Percentiles rank a stretch among this genome's conserved stretches.
These are phyloP conservation scores for Zapus hudsonius DNA, from an alignment of 2,113 vertebrate species.

Conservation along the genomic window DNA sequence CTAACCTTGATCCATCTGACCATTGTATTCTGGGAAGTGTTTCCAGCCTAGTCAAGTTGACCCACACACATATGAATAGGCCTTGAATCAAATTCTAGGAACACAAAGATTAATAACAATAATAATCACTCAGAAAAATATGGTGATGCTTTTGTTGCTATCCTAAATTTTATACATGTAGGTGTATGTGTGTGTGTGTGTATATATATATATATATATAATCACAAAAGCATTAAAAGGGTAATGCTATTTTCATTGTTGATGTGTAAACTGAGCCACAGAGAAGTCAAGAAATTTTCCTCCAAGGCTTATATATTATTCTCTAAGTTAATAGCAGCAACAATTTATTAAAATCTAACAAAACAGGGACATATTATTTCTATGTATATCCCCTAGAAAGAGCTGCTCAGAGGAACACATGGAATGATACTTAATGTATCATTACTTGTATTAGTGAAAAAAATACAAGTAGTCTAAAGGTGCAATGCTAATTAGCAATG, in stretches of 20 bases:
- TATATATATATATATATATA: background rate
- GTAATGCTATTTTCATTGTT: background rate
- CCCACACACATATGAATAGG: background rate
- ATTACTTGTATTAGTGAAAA: background rate
- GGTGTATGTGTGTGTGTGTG: too few relatives aligned
- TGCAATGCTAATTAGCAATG: background rate
- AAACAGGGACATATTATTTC: background rate
- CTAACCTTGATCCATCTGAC: background rate
- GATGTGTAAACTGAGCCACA: background rate
- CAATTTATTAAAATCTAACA: background rate
- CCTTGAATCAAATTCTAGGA: conserved; percentile 22
- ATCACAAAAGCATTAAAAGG: conserved; percentile 16
- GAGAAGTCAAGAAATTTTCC: conserved; percentile 20
- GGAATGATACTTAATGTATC: background rate
- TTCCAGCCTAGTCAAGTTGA: conserved; percentile 13
- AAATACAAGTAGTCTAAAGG: background rate
- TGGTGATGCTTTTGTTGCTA: background rate
- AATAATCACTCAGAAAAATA: conserved; percentile 30
- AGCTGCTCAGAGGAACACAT: background rate
- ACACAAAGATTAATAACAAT: background rate
- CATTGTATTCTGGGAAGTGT: background rate
- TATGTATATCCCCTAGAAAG: background rate
- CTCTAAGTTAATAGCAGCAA: background rate
- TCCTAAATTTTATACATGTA: background rate
- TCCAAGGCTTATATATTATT: background rate